Evolutionary conservation across 2,113 vertebrate species (phyloP).

Genomic region (Phylloscopus trochiloides): DNA sequence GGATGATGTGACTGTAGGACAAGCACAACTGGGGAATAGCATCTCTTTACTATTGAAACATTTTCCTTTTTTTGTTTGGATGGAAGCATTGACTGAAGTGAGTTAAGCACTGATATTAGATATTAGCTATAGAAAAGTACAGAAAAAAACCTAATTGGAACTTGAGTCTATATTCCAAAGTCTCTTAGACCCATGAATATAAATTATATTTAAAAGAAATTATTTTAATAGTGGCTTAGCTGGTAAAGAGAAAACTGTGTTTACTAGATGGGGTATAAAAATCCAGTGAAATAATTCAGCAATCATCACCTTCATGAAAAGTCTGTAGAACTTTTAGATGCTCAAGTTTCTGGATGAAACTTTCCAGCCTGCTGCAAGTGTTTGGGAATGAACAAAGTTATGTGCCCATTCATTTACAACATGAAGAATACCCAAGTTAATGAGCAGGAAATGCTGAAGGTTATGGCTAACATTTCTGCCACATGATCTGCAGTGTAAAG

Average conservation of each 20-base stretch:
- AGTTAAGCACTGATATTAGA: neutral
- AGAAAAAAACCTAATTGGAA: neutral
- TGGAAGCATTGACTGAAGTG: neutral
- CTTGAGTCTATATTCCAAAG: neutral
- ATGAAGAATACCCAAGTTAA: neutral
- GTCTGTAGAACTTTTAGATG: neutral
- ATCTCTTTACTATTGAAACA: neutral
- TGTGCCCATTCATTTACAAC: rapidly evolving
- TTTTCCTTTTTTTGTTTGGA: neutral
- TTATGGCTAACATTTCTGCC: neutral
- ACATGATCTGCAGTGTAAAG: neutral
- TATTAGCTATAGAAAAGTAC: neutral
- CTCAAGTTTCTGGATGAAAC: neutral
- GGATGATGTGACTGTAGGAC: neutral
- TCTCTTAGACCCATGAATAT: neutral
- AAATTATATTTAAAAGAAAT: neutral
- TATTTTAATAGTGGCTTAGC: neutral
- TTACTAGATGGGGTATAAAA: neutral
- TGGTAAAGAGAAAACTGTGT: neutral
- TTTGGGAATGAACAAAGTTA: neutral
- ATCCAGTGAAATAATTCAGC: neutral
- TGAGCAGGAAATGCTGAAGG: neutral
- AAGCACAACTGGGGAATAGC: neutral
- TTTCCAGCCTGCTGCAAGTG: neutral
- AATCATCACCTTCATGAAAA: neutral